Evolutionary conservation across 2,113 vertebrate species (phyloP), one percentile per base, ranked within the genome.

Genomic region (Sinocyclocheilus anshuiensis): DNA sequence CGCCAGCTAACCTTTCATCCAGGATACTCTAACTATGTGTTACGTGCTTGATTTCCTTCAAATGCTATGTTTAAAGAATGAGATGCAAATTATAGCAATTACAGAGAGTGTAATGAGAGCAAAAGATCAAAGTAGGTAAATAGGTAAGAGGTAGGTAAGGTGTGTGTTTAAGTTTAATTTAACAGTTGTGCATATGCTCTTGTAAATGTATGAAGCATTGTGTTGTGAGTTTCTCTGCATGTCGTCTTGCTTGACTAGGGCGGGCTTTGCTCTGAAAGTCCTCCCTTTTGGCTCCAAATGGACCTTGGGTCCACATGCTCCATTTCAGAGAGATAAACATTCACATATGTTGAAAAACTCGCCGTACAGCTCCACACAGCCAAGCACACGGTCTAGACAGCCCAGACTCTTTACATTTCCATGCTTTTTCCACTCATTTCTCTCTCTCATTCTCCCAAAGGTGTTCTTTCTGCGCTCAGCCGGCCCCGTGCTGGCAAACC

Each of bases 311-410:
- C 87, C 83, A 81, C 86, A 90, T 82, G 93, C 89, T 91, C 90
- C 87, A 90, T 91, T 93, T 92, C 90, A 91, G 74, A 92, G 86
- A 84, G 86, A 93, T 93, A 94, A 94, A 95, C 91, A 93, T 91
- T 92, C 90, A 91, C 92, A 93, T 93, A 90, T 93, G 94, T 86
- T 90, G 87, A 87, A 89, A 90, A 90, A 87, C 72, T 59, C 81
- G 65, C 87, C 13, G n/a, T 84, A 90, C 36, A 72, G 89, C 83
- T 89, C 81, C 81, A 89, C 61, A 86, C 87, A 76, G 83, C 85
- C 88, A 78, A 88, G 87, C 75, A 22, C 86, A 86, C 4, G 84
- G 92, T 93, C 90, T 92, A 93, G 92, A 93, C 91, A 80, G 80
- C 61, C 88, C 85, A 83, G 85, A 80, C 76, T 87, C 89, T 77